These are phyloP conservation scores for Cremastobaeus sp. DNA, from an alignment of 2,888 invertebrate genomes.

Conservation along the genomic window DNA sequence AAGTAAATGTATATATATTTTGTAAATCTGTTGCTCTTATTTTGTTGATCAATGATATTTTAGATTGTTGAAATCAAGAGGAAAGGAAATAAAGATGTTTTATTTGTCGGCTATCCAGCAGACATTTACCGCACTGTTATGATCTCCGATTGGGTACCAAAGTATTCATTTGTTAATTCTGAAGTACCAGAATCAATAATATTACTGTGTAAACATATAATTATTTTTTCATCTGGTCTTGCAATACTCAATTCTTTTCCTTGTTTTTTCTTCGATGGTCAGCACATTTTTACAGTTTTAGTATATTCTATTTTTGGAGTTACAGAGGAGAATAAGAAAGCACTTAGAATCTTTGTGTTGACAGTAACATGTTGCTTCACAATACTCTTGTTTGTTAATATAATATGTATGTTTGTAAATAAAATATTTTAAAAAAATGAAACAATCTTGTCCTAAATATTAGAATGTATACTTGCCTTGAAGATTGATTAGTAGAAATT, in stretches of 20 bases:
- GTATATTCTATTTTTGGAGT: slow-evolving; percentile 81
- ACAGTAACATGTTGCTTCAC: slow-evolving; percentile 87
- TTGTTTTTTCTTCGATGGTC: slow-evolving; percentile 95
- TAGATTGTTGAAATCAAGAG: slow-evolving; percentile 75
- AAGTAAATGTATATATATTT: no score
- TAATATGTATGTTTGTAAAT: slow-evolving; percentile 81
- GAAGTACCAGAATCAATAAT: slow-evolving; percentile 85
- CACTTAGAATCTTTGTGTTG: slow-evolving; percentile 83
- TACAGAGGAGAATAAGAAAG: slow-evolving; percentile 80
- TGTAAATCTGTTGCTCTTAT: background rate
- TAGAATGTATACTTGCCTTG: no score
- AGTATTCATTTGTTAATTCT: slow-evolving; percentile 81
- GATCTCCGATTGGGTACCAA: slow-evolving; percentile 89
- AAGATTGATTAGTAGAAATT: no score
- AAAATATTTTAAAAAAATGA: slow-evolving; percentile 68
- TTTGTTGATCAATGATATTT: slow-evolving; percentile 32
- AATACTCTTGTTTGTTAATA: slow-evolving; percentile 83
- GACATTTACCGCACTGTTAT: slow-evolving; percentile 86
- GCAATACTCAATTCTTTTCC: slow-evolving; percentile 95
- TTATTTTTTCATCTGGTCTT: slow-evolving; percentile 92
- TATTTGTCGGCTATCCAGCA: slow-evolving; percentile 89
- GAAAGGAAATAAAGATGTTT: slow-evolving; percentile 82
- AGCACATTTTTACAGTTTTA: slow-evolving; percentile 88
- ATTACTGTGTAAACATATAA: slow-evolving; percentile 88
- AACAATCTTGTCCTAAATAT: no score